Conservation (phyloP, 2,113 vertebrate genomes). For the Vombatus ursinus region DNA sequence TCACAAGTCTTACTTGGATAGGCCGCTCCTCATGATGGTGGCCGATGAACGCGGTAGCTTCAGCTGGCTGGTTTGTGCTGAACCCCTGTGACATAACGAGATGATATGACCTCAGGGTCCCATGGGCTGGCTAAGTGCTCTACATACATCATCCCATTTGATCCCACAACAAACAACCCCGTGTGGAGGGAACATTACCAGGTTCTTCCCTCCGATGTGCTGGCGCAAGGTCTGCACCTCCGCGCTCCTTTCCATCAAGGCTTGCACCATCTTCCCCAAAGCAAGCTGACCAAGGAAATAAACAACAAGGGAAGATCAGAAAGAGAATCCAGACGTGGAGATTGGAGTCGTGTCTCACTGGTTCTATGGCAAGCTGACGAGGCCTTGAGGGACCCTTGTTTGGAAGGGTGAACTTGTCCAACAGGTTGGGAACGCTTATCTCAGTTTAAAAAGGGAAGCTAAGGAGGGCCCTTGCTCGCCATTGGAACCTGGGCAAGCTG, state of each 20-base stretch:
- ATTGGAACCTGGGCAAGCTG: background rate
- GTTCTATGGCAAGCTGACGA: background rate
- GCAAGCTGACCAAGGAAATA: conserved; percentile 81
- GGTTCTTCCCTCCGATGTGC: conserved; percentile 83
- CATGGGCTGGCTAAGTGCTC: background rate
- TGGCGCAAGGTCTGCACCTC: conserved; percentile 89
- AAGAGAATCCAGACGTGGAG: background rate
- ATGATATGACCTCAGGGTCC: background rate
- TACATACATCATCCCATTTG: background rate
- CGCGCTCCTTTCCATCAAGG: conserved; percentile 86
- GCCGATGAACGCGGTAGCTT: background rate
- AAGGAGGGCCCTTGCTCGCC: background rate
- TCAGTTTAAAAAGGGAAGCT: background rate
- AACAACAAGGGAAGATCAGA: background rate
- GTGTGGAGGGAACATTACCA: conserved; percentile 70
- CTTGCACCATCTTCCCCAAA: conserved; percentile 84
- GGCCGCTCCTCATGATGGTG: conserved; percentile 85
- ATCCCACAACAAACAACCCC: background rate
- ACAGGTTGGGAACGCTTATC: background rate
- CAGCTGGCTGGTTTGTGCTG: conserved; percentile 11
- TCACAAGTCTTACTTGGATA: conserved; percentile 83
- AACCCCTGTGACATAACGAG: background rate
- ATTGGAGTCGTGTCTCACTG: conserved; percentile 29
- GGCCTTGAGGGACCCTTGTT: background rate
- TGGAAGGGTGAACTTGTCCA: background rate